phyloP scores from a whole-genome alignment of 2,797 vertebrate species.

The Fratercula arctica region DNA sequence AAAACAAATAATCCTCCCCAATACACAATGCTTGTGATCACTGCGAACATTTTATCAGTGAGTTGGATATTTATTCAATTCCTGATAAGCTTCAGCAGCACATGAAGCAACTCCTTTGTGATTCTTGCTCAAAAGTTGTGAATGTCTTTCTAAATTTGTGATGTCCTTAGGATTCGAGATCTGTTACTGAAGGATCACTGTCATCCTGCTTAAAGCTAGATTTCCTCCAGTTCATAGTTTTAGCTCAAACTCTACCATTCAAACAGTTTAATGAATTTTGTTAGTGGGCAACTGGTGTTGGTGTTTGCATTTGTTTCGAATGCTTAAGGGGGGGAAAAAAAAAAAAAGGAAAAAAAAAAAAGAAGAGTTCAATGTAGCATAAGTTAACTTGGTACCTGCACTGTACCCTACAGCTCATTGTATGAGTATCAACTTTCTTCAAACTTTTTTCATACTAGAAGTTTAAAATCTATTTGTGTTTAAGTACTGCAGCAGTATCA shows the following conservation, averaged over 20 bases:
- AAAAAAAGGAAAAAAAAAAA: neutral
- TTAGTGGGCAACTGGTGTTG: neutral
- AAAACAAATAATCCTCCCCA: neutral
- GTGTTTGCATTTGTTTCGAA: neutral
- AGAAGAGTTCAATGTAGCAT: neutral
- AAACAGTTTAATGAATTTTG: neutral
- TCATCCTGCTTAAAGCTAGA: neutral
- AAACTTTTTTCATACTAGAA: neutral
- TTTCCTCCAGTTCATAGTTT: neutral
- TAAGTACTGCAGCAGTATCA: neutral
- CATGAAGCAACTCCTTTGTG: neutral
- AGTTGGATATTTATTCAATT: neutral
- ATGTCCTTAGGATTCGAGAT: neutral
- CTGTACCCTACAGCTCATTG: neutral
- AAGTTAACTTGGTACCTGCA: neutral
- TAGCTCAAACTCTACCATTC: neutral
- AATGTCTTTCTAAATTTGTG: neutral
- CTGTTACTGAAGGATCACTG: neutral
- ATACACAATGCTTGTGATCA: neutral
- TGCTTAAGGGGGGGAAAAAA: neutral
- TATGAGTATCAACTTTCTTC: neutral
- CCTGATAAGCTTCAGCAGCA: neutral
- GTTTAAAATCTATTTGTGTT: neutral
- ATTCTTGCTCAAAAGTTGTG: neutral
- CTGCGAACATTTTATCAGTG: neutral